These are phyloP conservation scores for Nephrotoma appendiculata DNA, from an alignment of 2,888 invertebrate species.

Conservation along the genomic window DNA sequence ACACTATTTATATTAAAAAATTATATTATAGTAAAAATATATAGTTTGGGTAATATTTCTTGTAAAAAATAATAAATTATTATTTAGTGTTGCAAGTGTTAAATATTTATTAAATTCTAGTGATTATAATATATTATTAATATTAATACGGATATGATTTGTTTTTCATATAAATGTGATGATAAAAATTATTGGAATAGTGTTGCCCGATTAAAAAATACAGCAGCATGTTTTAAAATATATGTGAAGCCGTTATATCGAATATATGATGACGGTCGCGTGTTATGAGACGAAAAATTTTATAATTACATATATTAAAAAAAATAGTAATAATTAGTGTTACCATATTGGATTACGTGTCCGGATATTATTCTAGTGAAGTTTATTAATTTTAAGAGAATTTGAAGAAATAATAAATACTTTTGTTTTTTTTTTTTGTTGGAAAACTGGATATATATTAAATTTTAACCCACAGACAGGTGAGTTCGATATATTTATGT, in stretches of 20 bases:
- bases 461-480: not conserved
- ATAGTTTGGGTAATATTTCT: not conserved
- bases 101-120: not conserved
- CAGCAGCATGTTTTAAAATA: not conserved
- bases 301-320: not conserved
- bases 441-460: not conserved
- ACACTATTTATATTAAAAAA: not conserved
- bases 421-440: not conserved
- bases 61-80: not conserved
- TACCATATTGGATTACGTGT: not conserved
- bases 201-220: not conserved
- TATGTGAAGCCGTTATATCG: not conserved
- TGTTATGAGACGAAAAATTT: not conserved
- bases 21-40: not conserved
- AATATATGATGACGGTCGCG: not conserved
- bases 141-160: not conserved
- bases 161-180: slow-evolving; percentile 1
- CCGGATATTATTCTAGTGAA: not conserved
- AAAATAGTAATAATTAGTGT: not conserved
- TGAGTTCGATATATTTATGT: not conserved
- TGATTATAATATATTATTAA: not conserved
- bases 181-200: not conserved
- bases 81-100: not conserved
- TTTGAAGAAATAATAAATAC: not conserved
- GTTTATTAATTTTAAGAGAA: not conserved